Conservation (phyloP, 2,113 vertebrate genomes). For the Tonatia bakeri region DNA sequence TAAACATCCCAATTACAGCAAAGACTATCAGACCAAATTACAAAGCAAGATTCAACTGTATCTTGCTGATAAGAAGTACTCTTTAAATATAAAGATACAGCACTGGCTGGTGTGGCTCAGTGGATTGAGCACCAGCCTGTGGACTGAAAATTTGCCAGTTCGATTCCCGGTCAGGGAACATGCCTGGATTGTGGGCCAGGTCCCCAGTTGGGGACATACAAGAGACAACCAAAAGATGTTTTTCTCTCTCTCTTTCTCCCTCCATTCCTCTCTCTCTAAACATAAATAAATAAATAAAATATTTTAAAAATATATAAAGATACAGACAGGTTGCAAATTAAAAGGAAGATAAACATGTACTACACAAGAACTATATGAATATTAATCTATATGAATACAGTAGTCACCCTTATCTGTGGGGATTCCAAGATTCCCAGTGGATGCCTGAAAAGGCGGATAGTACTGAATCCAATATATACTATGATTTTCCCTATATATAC, state of each 20-base stretch:
- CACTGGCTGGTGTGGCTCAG: no score
- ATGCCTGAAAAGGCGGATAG: not conserved
- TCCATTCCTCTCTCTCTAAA: no score
- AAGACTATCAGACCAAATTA: not conserved
- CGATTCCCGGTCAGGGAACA: no score
- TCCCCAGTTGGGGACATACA: no score
- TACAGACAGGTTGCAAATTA: not conserved
- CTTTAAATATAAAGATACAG: not conserved
- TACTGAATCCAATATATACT: not conserved
- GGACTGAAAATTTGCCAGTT: no score
- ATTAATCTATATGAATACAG: not conserved
- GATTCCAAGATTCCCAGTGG: no score
- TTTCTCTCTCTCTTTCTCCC: no score
- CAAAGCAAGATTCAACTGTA: not conserved
- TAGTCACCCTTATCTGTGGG: not conserved
- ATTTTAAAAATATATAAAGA: not conserved
- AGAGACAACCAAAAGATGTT: no score
- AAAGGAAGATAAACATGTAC: not conserved
- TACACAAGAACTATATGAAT: not conserved
- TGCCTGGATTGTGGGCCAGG: no score
- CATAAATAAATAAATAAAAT: no score
- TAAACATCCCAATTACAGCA: not conserved
- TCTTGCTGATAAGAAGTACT: not conserved
- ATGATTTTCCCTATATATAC: not conserved
- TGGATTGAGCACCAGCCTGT: no score